phyloP scores from a whole-genome alignment of 2,797 vertebrate species.

The Leucoraja ocellata region DNA sequence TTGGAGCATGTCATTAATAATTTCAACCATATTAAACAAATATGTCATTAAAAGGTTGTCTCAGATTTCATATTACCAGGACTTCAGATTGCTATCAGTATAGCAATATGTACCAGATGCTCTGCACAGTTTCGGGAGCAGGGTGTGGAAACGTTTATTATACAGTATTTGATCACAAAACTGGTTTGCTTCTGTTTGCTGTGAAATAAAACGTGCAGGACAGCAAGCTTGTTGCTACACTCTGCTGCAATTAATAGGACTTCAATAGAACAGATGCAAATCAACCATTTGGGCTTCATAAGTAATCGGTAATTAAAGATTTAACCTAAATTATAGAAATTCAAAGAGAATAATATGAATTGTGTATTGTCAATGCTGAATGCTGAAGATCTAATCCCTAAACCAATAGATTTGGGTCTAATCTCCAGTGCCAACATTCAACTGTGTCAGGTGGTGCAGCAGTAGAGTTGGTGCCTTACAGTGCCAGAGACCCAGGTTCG shows the following conservation, averaged over 20 bases:
- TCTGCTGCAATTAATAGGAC: too few relatives aligned
- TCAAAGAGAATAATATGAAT: background rate
- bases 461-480: too few relatives aligned
- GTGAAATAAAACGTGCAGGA: background rate
- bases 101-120: background rate
- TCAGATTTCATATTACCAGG: background rate
- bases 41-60: background rate
- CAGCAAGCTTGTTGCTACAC: background rate
- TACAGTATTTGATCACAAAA: background rate
- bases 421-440: background rate
- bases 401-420: background rate
- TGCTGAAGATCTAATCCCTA: too few relatives aligned
- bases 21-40: background rate
- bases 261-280: too few relatives aligned
- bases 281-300: background rate
- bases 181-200: background rate
- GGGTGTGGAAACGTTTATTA: background rate
- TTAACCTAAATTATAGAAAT: background rate
- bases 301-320: background rate
- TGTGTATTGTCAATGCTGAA: background rate
- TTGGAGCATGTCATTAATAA: background rate
- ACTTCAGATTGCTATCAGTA: background rate
- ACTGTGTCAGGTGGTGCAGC: too few relatives aligned
- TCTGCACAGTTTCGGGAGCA: background rate
- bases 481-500: too few relatives aligned